These are phyloP conservation scores for Pygmarrhopalites habei DNA, from an alignment of 1,140 invertebrate species.

Conservation along the genomic window DNA sequence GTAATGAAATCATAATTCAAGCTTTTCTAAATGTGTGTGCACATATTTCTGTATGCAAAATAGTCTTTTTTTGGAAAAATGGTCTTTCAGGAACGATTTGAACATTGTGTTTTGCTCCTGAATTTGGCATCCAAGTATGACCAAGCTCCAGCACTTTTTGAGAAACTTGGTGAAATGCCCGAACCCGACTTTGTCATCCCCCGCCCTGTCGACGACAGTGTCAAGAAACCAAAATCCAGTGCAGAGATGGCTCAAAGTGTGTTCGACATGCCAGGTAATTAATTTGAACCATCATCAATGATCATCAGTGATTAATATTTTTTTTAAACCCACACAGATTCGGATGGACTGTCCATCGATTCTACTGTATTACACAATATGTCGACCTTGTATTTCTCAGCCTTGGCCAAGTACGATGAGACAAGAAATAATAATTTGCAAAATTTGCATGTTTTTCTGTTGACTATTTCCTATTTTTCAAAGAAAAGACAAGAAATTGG, in stretches of 20 bases:
- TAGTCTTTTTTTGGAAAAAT: no score
- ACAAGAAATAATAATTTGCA: no score
- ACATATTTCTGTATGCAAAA: no score
- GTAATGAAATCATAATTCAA: conserved; percentile 4
- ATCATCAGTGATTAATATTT: no score
- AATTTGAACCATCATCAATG: no score
- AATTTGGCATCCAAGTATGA: conserved; percentile 20
- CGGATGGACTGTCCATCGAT: neutral
- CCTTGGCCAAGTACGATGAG: neutral
- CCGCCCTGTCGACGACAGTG: no score
- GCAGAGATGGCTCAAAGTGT: no score
- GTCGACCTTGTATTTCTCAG: neutral
- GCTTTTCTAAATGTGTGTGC: no score
- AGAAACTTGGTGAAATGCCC: neutral
- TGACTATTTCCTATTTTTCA: neutral
- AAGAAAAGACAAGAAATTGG: conserved; percentile 3
- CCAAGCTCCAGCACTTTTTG: conserved; percentile 9
- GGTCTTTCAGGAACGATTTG: conserved; percentile 24
- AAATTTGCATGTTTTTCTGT: neutral
- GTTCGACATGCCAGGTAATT: no score
- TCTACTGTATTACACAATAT: neutral
- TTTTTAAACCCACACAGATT: neutral
- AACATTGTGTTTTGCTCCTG: conserved; percentile 22
- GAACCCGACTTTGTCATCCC: neutral
- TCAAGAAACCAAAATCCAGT: no score